Percentiles rank a stretch among this genome's conserved stretches.
These are phyloP conservation scores for Lepus europaeus DNA, from an alignment of 2,113 vertebrate genomes.

Conservation along the genomic window DNA sequence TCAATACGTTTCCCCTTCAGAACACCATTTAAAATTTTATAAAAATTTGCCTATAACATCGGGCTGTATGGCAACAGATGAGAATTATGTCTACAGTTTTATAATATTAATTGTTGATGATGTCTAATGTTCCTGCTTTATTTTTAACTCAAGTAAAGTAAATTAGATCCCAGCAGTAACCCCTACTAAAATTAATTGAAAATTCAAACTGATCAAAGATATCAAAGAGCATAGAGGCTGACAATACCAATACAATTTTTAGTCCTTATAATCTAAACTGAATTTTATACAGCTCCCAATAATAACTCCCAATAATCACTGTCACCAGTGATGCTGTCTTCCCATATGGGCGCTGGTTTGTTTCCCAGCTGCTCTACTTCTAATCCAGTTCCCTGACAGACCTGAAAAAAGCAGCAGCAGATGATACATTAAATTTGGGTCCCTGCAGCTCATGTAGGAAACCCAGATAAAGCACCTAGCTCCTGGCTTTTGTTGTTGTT, in stretches of 20 bases:
- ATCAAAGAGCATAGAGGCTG: not conserved
- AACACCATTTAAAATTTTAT: not conserved
- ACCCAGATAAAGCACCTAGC: no score
- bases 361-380: no score
- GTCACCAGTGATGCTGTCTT: no score
- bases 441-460: no score
- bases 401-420: no score
- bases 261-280: not conserved
- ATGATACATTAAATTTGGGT: no score
- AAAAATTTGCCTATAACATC: not conserved
- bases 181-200: conserved; percentile 7
- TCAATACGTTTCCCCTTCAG: not conserved
- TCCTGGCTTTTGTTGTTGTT: no score
- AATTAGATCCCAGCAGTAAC: not conserved
- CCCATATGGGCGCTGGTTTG: no score
- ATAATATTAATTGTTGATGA: conserved; percentile 19
- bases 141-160: conserved; percentile 26
- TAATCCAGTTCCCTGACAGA: no score
- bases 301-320: not conserved
- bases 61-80: not conserved
- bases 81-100: not conserved
- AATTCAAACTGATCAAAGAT: conserved; percentile 38
- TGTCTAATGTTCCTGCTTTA: not conserved
- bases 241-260: not conserved
- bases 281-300: not conserved